Evolutionary conservation across 2,888 invertebrate species (phyloP), one percentile per base, ranked within the genome.

Genomic region (Bedellia somnulentella): DNA sequence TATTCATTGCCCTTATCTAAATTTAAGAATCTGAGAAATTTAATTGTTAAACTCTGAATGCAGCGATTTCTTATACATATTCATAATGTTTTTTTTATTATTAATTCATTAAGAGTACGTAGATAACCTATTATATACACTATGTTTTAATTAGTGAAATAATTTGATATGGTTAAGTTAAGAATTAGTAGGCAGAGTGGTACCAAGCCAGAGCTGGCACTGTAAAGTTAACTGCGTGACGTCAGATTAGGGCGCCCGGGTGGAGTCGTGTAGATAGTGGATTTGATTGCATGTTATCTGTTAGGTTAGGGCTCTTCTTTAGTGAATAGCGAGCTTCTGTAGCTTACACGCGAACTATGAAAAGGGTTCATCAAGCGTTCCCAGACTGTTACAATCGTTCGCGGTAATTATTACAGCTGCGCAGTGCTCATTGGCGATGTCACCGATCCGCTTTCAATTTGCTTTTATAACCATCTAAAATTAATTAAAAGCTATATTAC

Each of bases 281-380:
- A 73, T 67, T 73, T 68, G 73, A 75, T 75, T 68, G 73, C 71
- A 68, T 63, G 70, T 56, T 71, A 73, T 73, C 73, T 59, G 73
- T 70, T 73, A 66, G 61, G 58, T 70, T 64, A 62, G 64, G 68
- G 66, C 63, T 67, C 70, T 67, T 70, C 63, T 70, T 64, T 66
- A 62, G 64, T 68, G 60, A 73, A 71, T 71, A 70, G 70, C n/a
- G n/a, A n/a, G n/a, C n/a, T n/a, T n/a, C n/a, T n/a, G n/a, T n/a
- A n/a, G n/a, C n/a, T n/a, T n/a, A n/a, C n/a, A 18, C 18, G 18
- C 18, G 18, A 18, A 18, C 18, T 18, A 6, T 5, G 5, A 18
- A 5, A 6, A 18, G 18, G 18, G 9, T 5, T 5, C 5, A 18
- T 18, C 5, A 5, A 5, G 5, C 5, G 5, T 24, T 10, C 24